These are phyloP conservation scores for Molothrus ater DNA, from an alignment of 2,797 vertebrate genomes.

Conservation along the genomic window DNA sequence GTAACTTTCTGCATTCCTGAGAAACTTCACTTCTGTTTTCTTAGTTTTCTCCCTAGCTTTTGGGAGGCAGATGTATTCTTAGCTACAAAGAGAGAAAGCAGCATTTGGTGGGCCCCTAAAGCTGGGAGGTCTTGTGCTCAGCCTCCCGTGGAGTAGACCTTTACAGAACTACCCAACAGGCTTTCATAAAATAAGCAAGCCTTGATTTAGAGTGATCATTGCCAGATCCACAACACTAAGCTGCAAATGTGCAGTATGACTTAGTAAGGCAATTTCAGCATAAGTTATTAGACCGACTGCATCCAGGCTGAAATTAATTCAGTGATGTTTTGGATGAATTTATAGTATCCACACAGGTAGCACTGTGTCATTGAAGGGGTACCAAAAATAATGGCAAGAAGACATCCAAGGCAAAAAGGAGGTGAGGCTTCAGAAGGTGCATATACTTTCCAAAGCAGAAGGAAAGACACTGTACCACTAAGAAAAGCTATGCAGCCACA, in stretches of 20 bases:
- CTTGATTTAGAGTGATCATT: conserved; percentile 32
- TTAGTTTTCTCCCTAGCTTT: not conserved
- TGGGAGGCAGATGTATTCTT: not conserved
- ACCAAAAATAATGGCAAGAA: not conserved
- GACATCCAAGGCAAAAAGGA: not conserved
- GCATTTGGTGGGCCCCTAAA: not conserved
- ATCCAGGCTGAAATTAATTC: not conserved
- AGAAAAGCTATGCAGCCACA: not conserved
- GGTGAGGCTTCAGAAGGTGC: not conserved
- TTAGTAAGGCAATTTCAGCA: not conserved
- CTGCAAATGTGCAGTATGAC: not conserved
- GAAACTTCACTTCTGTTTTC: not conserved
- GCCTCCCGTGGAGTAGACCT: conserved; percentile 10
- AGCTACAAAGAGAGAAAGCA: not conserved
- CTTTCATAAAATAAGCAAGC: conserved; percentile 14
- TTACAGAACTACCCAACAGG: conserved; percentile 29
- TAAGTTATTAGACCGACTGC: not conserved
- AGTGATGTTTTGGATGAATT: not conserved
- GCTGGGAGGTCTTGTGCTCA: conserved; percentile 37
- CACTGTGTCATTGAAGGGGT: not conserved
- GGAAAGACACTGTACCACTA: not conserved
- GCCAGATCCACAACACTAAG: conserved; percentile 18
- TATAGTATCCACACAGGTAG: not conserved
- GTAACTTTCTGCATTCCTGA: not conserved
- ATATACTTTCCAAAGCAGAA: not conserved